A percentile compares a stretch with the other conserved stretches of the same genome.
These are phyloP conservation scores for Mormoops blainvillei DNA, from an alignment of 2,113 vertebrate genomes.

Conservation along the genomic window DNA sequence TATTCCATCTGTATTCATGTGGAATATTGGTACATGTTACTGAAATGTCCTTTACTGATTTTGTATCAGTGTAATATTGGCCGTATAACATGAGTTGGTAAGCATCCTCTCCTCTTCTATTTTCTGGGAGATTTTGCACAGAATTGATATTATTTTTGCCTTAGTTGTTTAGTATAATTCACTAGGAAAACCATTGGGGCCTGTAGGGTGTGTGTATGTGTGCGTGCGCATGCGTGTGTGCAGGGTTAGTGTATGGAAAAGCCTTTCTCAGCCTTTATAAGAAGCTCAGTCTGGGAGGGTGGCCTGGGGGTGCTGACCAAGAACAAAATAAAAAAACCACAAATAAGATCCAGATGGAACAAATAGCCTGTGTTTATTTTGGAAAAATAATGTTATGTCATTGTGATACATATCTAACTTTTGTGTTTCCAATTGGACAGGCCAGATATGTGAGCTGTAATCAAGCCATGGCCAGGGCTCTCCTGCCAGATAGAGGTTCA, in stretches of 20 bases:
- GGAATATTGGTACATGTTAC: neutral
- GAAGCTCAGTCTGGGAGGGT: neutral
- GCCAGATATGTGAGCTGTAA: neutral
- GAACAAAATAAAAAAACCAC: conserved; percentile 2
- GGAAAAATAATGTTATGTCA: conserved; percentile 23
- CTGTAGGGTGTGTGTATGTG: neutral
- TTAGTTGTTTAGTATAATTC: neutral
- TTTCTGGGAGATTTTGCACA: neutral
- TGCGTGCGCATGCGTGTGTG: too few relatives aligned
- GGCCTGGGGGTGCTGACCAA: neutral
- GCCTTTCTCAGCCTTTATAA: neutral
- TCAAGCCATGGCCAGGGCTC: neutral
- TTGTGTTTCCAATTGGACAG: neutral
- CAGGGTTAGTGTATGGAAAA: neutral
- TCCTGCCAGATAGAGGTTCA: neutral
- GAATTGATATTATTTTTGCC: neutral
- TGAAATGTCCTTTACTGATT: neutral
- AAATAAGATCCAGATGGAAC: conserved; percentile 31
- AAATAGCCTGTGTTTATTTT: conserved; percentile 24
- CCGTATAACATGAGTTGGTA: neutral
- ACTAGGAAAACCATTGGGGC: neutral
- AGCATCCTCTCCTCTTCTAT: neutral
- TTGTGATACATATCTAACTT: neutral
- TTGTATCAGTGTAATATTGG: neutral
- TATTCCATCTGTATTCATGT: neutral